Evolutionary conservation across 2,113 vertebrate species (phyloP), one percentile per base, ranked within the genome.

Genomic region (Puffinus mauretanicus): DNA sequence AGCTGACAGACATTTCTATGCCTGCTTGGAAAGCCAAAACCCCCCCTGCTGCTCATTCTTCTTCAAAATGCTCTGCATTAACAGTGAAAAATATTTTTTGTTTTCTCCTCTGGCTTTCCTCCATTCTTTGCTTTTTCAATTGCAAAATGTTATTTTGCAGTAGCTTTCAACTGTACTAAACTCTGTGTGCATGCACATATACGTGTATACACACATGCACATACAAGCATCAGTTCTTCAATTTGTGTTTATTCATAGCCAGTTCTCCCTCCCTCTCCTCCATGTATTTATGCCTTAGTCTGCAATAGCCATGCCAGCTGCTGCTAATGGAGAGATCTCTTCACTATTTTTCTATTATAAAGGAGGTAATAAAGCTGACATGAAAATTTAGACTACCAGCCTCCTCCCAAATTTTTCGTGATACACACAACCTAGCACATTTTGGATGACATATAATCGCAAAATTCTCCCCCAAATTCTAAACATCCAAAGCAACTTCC

Each of bases 1-100:
- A 83, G 36, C 61, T 79, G 65, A 94, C 72, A 78, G 85, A 81
- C 4, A 0, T 71, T 92, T 93, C 51, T 65, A 18, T 92, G 80
- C 40, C 42, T 57, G 81, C 40, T 82, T 87, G 57, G 69, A 86
- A 94, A 96, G 67, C 85, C 88, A 86, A 86, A 96, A 78, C 44
- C 29, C 73, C 75, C 72, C 65, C 72, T 75, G 60, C 44, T 86
- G 65, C 40, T 92, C 76, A 36, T 95, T 90, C 76, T 93, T 79
- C 91, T 88, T 80, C 67, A 78, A 71, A 88, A 88, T 7, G 2
- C 6, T 88, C 67, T 67, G 40, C 51, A 55, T 78, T 61, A 89
- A 52, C 60, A 87, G n/a, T 36, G 52, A 71, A 94, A 88, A 79
- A 64, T 15, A 58, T 52, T 14, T 60, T 90, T 86, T 88, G 38